Base-by-base conservation (phyloP, 2,888 invertebrate genomes). In the Tromatobia lineatoria region DNA sequence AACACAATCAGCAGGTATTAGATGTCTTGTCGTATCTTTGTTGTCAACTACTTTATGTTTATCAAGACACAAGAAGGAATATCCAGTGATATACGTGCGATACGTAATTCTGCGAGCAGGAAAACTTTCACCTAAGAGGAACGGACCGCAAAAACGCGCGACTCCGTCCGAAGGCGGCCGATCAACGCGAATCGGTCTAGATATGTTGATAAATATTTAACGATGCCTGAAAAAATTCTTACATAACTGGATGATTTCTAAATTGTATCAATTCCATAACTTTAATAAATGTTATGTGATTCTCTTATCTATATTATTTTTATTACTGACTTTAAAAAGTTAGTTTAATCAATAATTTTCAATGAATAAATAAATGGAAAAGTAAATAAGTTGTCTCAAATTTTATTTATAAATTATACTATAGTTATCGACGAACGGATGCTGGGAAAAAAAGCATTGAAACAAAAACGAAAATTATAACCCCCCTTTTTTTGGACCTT, bases 111-210 rank as follows among this genome's bases (percentile, higher is more conserved):
- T 38, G 29, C 42, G 57, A 42, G 38, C 15, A 67, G 20, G 71
- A 57, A 71, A 71, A 71, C 71, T 71, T 71, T 71, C 71, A 57
- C 71, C 71, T 23, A 7, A 20, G 20, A 3, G 11, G 42, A 15
- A 4, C 52, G 71, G 23, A 2, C 20, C 69, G 66, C 59, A 57
- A n/a, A n/a, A 64, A 2, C 47, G 45, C 47, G 47, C 15, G 13
- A 45, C n/a, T 45, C 45, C 47, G 67, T 47, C 4, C 20, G n/a
- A 38, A 18, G 64, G 64, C 34, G 42, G 23, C 42, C 20, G 64
- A 66, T 3, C 3, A 20, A 20, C 20, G 38, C 64, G 42, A 38
- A 23, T 66, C 42, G 18, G 18, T 13, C 6, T 10, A 38, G 10
- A 66, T 42, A 66, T 20, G 0, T 42, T 18, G 64, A 42, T 42